Base-by-base conservation (phyloP, 2,797 vertebrate species). In the Chelonia mydas region DNA sequence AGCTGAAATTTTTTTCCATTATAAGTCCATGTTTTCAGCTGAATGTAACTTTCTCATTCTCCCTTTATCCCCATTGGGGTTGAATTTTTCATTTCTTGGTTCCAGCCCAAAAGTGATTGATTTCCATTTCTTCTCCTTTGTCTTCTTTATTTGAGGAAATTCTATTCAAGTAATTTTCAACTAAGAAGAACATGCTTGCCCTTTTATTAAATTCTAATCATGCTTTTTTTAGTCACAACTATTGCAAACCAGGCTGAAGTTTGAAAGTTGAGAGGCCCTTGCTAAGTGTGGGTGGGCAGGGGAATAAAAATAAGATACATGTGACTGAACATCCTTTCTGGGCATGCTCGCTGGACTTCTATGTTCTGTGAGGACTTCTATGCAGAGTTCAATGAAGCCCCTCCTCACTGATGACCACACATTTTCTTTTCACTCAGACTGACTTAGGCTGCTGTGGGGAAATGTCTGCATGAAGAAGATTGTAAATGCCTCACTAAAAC, bases 311-410 rank as follows among this genome's bases (percentile, higher is more conserved):
- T 92, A 6, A 0, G 90, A 87, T 90, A 91, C 65, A 87, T 90
- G 77, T 97, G 86, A 95, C 94, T 93, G 94, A 93, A 94, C 93
- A 96, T 91, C 78, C 55, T 92, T 96, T 95, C 83, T 95, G 89
- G 96, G 96, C 94, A 93, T 95, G 81, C 74, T 92, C 74, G 33
- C 77, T 94, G 92, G 93, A 88, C 84, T 72, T 92, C 87, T 89
- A 77, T 97, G 41, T 72, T 92, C 87, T 89, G 77, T 97, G 41
- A 17, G 68, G 10, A 41, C n/a, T 72, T 72, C n/a, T 37, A 17
- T 27, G 74, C 74, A 77, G 74, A 16, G 74, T 49, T 27, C 27
- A 94, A 93, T 86, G 91, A 92, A 95, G 89, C 93, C 96, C 91
- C 92, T 97, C 89, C 77, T 96, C 80, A 80, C 81, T 96, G 93